Evolutionary conservation across 2,113 vertebrate species (phyloP), one percentile per base, ranked within the genome.

Genomic region (Acrocephalus arundinaceus): DNA sequence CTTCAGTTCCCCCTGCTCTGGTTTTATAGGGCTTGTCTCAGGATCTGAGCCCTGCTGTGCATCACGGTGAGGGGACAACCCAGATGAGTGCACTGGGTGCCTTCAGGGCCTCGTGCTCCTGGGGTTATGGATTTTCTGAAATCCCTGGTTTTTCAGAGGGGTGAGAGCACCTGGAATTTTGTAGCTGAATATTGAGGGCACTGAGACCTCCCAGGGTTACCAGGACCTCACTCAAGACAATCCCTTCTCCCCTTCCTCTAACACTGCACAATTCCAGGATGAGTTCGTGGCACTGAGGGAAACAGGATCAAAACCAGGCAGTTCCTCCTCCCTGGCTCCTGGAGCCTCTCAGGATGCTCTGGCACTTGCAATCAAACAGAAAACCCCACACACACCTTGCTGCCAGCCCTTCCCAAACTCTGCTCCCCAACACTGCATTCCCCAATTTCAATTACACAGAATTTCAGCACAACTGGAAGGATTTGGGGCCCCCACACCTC

Each of bases 31-130:
- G 82, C 89, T 92, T 61, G 79, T 80, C 87, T 92, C 13, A 10
- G 82, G 83, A 61, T 27, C 92, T 37, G 87, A 95, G 96, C 92
- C 73, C 85, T 61, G 95, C 61, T 59, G 72, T 85, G 79, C 93
- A 91, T 58, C 91, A 77, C 62, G 19, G 91, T 75, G 67, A 73
- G 87, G 48, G 37, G 71, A 91, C 87, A 85, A 25, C 81, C 70
- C 41, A 72, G 80, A 77, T 37, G 84, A 89, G 95, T 63, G 94
- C 79, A 48, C 7, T 35, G 67, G 48, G 72, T 71, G 23, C 85
- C 93, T 52, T 5, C 0, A 17, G 65, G 63, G 88, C 25, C 31
- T 85, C 58, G 37, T 76, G 68, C 10, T 49, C 77, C 89, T 61
- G 63, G 61, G 68, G 27, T n/a, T 54, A 79, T 51, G 70, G 51